These are phyloP conservation scores for Columbina picui DNA, from an alignment of 2,113 vertebrate species.

Conservation along the genomic window DNA sequence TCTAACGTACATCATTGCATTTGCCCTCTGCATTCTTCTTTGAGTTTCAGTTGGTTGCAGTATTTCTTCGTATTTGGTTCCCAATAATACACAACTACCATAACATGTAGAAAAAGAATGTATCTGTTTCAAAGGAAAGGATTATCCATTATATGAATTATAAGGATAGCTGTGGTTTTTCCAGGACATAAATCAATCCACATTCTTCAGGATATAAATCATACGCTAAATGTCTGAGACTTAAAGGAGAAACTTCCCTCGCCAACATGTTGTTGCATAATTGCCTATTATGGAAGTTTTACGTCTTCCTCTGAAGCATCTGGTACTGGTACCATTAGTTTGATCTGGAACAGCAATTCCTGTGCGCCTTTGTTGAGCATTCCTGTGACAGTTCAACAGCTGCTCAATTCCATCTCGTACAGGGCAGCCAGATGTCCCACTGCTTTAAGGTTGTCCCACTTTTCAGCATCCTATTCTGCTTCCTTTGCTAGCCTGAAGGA, in stretches of 20 bases:
- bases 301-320: conserved; percentile 56
- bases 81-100: not conserved
- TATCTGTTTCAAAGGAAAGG: not conserved
- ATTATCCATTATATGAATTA: not conserved
- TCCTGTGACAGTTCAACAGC: conserved; percentile 55
- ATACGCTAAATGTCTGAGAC: not conserved
- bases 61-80: not conserved
- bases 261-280: conserved; percentile 18
- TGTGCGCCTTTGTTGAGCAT: not conserved
- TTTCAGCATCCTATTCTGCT: not conserved
- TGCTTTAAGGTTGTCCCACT: conserved; percentile 19
- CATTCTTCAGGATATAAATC: conserved; percentile 50
- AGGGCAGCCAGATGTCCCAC: conserved; percentile 55
- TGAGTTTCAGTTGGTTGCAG: not conserved
- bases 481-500: not conserved
- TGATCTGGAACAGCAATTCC: conserved; percentile 36
- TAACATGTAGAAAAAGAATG: not conserved
- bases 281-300: conserved; percentile 58
- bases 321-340: conserved; percentile 51
- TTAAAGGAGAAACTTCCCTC: conserved; percentile 17
- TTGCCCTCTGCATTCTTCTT: not conserved
- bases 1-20: not conserved
- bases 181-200: conserved; percentile 41
- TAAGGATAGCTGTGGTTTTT: conserved; percentile 5
- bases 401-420: conserved; percentile 17